Evolutionary conservation across 2,797 vertebrate species (phyloP).

Genomic region (Carcharodon carcharias): DNA sequence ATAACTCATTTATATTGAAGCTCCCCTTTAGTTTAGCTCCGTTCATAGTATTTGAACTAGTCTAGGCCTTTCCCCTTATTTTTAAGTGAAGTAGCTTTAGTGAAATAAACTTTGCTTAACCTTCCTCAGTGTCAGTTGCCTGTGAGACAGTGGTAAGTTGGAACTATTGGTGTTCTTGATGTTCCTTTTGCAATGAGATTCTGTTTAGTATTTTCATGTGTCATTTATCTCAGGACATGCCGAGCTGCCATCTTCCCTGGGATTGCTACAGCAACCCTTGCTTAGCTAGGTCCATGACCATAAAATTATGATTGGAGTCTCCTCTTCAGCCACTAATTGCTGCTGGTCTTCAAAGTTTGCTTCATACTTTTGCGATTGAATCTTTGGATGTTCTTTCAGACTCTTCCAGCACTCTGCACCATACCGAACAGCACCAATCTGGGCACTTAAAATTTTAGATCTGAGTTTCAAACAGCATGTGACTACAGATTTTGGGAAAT

Average conservation of each 20-base stretch:
- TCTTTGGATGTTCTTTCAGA: not conserved
- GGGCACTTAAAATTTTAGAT: not conserved
- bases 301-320: not conserved
- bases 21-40: not conserved
- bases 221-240: not conserved
- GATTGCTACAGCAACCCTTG: not conserved
- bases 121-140: not conserved
- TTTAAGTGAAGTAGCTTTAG: not conserved
- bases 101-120: not conserved
- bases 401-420: not conserved
- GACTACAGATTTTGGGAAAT: not conserved
- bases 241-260: not conserved
- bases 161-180: not conserved
- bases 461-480: not conserved
- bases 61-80: not conserved
- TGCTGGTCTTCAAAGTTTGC: not conserved
- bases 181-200: not conserved
- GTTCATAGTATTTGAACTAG: not conserved
- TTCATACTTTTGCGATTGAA: not conserved
- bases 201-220: not conserved
- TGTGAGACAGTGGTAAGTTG: not conserved
- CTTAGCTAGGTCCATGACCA: not conserved
- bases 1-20: too few species aligned
- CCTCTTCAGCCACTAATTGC: too few species aligned
- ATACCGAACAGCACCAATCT: not conserved